Evolutionary conservation across 1,140 invertebrate species (phyloP).

Genomic region (Hycleus phaleratus): DNA sequence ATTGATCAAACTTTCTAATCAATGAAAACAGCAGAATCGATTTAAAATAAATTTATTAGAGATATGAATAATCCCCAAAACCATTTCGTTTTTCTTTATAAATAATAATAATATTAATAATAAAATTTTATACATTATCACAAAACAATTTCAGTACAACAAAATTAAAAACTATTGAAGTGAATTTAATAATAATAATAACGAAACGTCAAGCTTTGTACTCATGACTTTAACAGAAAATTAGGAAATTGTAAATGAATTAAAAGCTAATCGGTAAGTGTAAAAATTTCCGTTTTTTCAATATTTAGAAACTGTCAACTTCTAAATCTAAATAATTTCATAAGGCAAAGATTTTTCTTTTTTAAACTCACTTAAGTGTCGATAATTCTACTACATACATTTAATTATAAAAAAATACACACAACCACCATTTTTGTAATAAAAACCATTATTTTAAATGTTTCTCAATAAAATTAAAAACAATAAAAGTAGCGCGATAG

Average conservation of each 20-base stretch:
- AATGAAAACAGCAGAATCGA: background rate
- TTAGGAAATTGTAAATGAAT: no score
- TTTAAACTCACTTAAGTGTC: no score
- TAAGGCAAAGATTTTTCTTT: background rate
- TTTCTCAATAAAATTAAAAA: background rate
- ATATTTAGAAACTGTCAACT: no score
- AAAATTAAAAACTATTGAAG: conserved; percentile 25
- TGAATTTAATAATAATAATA: background rate
- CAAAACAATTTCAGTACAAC: conserved; percentile 39
- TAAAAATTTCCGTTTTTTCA: no score
- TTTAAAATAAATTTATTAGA: conserved; percentile 39
- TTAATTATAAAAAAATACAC: no score
- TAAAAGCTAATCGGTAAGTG: no score
- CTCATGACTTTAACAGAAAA: no score
- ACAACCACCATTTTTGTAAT: background rate
- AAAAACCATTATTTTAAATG: background rate
- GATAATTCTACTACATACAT: no score
- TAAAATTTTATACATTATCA: conserved; percentile 39
- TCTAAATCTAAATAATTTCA: background rate
- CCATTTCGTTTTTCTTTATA: conserved; percentile 18
- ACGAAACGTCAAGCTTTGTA: no score
- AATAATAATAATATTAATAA: conserved; percentile 17
- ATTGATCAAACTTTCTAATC: conserved; percentile 11
- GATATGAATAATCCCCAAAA: conserved; percentile 38
- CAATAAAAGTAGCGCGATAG: background rate